Percentiles rank a stretch among this genome's conserved stretches.
Conservation (phyloP, 2,797 vertebrate species). For the Chromobotia macracanthus region DNA sequence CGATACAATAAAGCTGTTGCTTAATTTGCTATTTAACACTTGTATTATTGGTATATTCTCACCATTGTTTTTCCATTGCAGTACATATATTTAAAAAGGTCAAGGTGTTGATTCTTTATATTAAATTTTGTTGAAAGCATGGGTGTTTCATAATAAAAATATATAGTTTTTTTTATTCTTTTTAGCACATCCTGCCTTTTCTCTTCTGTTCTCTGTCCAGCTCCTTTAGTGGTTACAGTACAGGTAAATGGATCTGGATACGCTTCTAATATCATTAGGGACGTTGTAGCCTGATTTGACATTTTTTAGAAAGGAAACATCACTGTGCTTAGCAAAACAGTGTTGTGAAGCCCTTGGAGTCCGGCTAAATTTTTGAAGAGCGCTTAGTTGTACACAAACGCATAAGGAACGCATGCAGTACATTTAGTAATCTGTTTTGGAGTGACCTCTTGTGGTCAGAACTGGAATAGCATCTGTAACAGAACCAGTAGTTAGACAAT, state of each 20-base stretch:
- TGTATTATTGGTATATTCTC: neutral
- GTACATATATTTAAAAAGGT: neutral
- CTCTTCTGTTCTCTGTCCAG: constrained; percentile 63
- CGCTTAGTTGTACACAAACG: no score
- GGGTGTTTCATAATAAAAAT: neutral
- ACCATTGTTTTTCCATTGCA: neutral
- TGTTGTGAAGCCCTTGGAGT: constrained; percentile 74
- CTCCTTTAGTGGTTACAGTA: constrained; percentile 72
- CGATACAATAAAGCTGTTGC: no score
- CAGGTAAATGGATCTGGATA: constrained; percentile 81
- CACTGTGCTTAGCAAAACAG: constrained; percentile 81
- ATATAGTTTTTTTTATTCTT: no score
- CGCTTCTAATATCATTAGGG: constrained; percentile 80
- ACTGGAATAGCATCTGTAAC: neutral
- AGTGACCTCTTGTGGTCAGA: constrained; percentile 49
- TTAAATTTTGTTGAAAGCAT: neutral
- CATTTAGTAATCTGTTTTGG: neutral
- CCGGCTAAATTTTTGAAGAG: constrained; percentile 59
- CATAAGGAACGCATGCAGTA: no score
- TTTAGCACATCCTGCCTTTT: no score
- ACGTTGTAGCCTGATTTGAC: constrained; percentile 81
- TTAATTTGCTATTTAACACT: no score
- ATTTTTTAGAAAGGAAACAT: constrained; percentile 82
- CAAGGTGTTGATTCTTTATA: no score
- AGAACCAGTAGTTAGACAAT: no score